Conservation (phyloP, 2,797 vertebrate species). For the Hephaestus fuliginosus region DNA sequence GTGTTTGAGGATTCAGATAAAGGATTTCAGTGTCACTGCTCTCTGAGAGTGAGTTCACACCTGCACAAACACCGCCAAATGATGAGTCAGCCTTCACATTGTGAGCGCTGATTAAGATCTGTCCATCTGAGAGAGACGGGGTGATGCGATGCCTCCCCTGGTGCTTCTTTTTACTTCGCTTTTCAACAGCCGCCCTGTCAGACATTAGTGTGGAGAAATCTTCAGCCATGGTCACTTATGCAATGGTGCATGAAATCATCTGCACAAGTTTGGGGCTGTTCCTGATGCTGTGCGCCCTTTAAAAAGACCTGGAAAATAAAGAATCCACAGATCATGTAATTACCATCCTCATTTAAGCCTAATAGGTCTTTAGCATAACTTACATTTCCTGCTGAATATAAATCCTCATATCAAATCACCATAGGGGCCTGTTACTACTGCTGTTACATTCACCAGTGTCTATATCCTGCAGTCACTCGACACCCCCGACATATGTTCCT, state of each 20-base stretch:
- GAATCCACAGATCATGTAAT: constrained; percentile 4
- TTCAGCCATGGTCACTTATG: constrained; percentile 62
- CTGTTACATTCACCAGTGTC: constrained; percentile 7
- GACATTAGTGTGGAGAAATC: constrained; percentile 38
- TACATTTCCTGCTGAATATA: neutral
- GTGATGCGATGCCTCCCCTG: constrained; percentile 40
- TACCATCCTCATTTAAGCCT: neutral
- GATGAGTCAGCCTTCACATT: constrained; percentile 15
- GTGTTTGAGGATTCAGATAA: constrained; percentile 76
- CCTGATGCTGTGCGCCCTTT: constrained; percentile 6
- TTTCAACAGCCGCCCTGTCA: constrained; percentile 49
- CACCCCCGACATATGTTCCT: neutral
- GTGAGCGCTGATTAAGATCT: constrained; percentile 22
- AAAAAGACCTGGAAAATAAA: constrained; percentile 13
- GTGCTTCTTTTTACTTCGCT: constrained; percentile 63
- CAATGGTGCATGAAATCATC: constrained; percentile 11
- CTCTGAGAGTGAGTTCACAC: constrained; percentile 26
- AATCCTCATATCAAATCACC: neutral
- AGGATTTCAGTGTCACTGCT: constrained; percentile 58
- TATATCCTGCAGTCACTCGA: neutral
- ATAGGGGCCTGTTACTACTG: neutral
- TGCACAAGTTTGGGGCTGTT: constrained; percentile 25
- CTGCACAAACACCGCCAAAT: constrained; percentile 5
- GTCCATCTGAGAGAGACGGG: constrained; percentile 31
- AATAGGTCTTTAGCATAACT: neutral